phyloP scores from a whole-genome alignment of 2,797 vertebrate species.

The Triplophysa yarkandensis region DNA sequence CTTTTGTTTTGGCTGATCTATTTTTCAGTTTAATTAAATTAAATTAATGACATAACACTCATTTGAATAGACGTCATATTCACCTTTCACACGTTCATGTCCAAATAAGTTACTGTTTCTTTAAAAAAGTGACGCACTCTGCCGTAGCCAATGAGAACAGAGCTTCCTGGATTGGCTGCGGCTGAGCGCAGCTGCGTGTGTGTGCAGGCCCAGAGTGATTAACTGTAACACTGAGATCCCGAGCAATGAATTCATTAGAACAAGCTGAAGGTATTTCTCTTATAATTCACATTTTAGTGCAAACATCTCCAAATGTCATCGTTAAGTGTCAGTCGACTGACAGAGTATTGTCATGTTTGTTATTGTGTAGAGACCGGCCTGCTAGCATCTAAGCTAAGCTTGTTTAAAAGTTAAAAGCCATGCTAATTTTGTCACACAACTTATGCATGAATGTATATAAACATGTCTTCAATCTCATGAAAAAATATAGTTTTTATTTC shows the following conservation, averaged over 20 bases:
- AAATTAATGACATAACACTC: too few species aligned
- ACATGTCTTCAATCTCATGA: background rate
- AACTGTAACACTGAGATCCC: constrained; percentile 30
- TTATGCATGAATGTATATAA: background rate
- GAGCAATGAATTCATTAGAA: constrained; percentile 92
- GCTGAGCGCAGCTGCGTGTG: constrained; percentile 21
- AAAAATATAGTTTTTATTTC: too few species aligned
- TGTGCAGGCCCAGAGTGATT: constrained; percentile 38
- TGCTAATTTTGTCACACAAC: background rate
- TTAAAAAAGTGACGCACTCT: constrained; percentile 51
- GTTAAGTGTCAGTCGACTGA: background rate
- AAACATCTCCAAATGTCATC: background rate
- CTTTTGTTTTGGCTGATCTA: too few species aligned
- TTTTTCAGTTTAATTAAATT: too few species aligned
- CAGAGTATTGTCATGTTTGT: background rate
- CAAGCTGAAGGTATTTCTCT: constrained; percentile 90
- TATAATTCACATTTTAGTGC: background rate
- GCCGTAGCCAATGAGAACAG: constrained; percentile 46
- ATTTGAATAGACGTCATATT: too few species aligned
- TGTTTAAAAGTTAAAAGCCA: background rate
- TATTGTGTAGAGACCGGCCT: constrained; percentile 1
- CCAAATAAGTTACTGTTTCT: constrained; percentile 1
- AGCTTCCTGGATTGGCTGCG: constrained; percentile 36
- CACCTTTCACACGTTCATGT: too few species aligned
- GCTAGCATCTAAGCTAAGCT: constrained; percentile 10